Evolutionary conservation across 2,888 invertebrate species (phyloP).

Genomic region (Drosophila eohydei): DNA sequence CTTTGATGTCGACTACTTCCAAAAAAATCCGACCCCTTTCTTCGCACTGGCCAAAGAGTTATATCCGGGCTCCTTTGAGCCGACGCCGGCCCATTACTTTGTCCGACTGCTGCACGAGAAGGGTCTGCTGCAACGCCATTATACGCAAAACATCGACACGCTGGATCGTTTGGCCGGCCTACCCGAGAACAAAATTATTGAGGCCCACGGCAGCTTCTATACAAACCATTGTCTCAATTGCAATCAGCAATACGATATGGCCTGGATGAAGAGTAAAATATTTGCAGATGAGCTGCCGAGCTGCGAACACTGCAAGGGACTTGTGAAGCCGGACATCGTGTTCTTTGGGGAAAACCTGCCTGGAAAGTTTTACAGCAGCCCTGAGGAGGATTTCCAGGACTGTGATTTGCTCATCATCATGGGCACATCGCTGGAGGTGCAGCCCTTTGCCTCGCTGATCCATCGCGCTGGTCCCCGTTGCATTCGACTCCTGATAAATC

Average conservation of each 20-base stretch:
- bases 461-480: constrained; percentile 90
- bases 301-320: constrained; percentile 90
- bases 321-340: constrained; percentile 97
- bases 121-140: constrained; percentile 90
- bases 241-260: constrained; percentile 89
- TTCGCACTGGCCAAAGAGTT: constrained; percentile 95
- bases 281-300: constrained; percentile 90
- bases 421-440: constrained; percentile 97
- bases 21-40: constrained; percentile 95
- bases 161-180: constrained; percentile 94
- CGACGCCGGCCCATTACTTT: constrained; percentile 96
- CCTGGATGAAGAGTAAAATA: constrained; percentile 95
- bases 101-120: constrained; percentile 93
- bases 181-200: constrained; percentile 93
- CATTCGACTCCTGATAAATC: constrained; percentile 94
- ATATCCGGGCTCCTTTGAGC: constrained; percentile 94
- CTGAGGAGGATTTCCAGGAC: constrained; percentile 90
- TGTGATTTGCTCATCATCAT: constrained; percentile 97
- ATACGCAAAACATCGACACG: constrained; percentile 97
- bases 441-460: constrained; percentile 96
- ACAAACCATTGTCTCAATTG: constrained; percentile 94
- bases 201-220: constrained; percentile 97
- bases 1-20: constrained; percentile 95
- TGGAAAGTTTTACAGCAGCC: constrained; percentile 89
- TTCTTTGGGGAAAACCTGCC: constrained; percentile 98